These are phyloP conservation scores for Archips crataeganus DNA, from an alignment of 2,888 invertebrate species.

Conservation along the genomic window DNA sequence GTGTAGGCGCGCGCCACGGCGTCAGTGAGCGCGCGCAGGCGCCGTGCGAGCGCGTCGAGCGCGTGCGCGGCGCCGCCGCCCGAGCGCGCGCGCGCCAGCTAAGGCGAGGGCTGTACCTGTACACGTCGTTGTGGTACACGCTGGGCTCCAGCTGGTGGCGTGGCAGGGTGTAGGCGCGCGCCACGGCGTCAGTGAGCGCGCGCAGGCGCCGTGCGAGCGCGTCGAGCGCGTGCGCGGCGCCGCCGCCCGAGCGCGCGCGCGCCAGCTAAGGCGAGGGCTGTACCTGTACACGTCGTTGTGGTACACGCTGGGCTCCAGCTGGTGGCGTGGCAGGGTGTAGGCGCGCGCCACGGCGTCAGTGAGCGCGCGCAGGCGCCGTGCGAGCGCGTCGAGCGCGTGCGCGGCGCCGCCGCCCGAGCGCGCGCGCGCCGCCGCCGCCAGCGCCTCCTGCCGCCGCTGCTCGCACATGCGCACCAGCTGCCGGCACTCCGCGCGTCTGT, in stretches of 20 bases:
- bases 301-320: constrained; percentile 91
- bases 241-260: constrained; percentile 91
- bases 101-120: constrained; percentile 87
- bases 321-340: constrained; percentile 91
- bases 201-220: constrained; percentile 91
- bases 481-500: constrained; percentile 91
- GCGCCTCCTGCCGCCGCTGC: constrained; percentile 88
- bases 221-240: constrained; percentile 79
- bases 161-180: constrained; percentile 90
- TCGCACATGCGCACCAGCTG: constrained; percentile 92
- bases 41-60: constrained; percentile 87
- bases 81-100: constrained; percentile 89
- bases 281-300: constrained; percentile 91
- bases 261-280: constrained; percentile 86
- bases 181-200: constrained; percentile 89
- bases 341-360: constrained; percentile 90
- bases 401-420: constrained; percentile 83
- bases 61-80: too few relatives aligned
- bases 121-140: constrained; percentile 92
- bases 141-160: constrained; percentile 91
- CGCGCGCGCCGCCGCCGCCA: constrained; percentile 87
- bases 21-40: constrained; percentile 90
- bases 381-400: constrained; percentile 86
- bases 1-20: constrained; percentile 90
- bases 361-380: constrained; percentile 89